These are phyloP conservation scores for Neolamprologus tretocephalus DNA, from an alignment of 2,113 vertebrate genomes.

Conservation along the genomic window DNA sequence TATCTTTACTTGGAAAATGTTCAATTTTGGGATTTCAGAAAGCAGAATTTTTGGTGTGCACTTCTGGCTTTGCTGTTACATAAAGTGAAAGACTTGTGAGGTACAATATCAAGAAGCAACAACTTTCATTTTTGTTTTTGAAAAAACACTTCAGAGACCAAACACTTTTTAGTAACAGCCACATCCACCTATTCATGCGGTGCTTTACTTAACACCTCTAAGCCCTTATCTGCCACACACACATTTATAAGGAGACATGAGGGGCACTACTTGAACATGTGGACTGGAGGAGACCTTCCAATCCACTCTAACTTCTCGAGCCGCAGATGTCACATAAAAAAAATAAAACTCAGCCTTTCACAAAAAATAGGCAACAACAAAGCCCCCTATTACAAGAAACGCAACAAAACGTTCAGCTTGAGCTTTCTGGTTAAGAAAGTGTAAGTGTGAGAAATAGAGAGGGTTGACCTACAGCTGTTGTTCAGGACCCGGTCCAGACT, in stretches of 20 bases:
- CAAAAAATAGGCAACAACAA: background rate
- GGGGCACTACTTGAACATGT: background rate
- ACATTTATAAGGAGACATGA: background rate
- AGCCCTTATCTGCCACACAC: background rate
- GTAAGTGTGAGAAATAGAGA: background rate
- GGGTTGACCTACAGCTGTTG: slow-evolving; percentile 80
- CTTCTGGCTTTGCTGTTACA: background rate
- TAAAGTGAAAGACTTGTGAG: background rate
- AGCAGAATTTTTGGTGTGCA: background rate
- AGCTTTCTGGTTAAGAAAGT: background rate
- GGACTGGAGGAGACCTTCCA: background rate
- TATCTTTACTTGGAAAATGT: background rate
- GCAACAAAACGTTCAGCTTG: background rate
- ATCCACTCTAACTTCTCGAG: background rate
- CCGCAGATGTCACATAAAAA: background rate
- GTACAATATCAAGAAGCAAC: background rate
- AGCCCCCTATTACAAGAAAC: background rate
- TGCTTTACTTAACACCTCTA: background rate
- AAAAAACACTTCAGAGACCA: background rate
- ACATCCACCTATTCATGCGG: background rate
- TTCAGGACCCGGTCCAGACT: slow-evolving; percentile 86
- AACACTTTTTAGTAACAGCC: background rate
- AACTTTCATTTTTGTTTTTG: background rate
- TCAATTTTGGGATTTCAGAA: background rate
- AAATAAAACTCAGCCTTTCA: background rate